Conservation (phyloP, 2,113 vertebrate genomes). For the Ailurus styani region DNA sequence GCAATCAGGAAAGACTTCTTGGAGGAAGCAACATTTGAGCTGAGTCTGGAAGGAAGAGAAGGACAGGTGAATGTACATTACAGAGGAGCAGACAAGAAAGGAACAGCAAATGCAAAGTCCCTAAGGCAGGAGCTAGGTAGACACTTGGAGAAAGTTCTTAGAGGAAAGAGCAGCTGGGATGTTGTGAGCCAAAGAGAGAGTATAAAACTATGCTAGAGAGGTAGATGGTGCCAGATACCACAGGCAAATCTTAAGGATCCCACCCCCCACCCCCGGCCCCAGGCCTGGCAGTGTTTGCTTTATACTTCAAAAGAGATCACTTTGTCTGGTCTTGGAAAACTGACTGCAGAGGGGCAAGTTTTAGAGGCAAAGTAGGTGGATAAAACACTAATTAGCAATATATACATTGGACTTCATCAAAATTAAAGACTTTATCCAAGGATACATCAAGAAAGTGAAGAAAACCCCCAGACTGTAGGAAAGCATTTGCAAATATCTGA, state of each 20-base stretch:
- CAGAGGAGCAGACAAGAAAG: neutral
- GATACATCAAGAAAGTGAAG: neutral
- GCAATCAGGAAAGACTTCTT: neutral
- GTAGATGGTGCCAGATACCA: rapidly evolving
- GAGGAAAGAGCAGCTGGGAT: neutral
- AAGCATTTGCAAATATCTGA: neutral
- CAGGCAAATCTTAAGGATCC: too few species aligned
- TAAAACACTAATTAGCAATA: neutral
- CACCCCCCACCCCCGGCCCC: too few species aligned
- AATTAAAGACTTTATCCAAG: neutral
- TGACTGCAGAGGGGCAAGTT: neutral
- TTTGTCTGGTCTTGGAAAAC: neutral
- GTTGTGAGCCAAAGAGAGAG: neutral
- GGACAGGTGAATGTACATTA: neutral
- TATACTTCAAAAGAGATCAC: neutral
- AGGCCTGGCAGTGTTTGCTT: neutral
- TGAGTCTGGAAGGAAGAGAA: neutral
- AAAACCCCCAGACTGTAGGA: neutral
- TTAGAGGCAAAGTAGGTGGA: neutral
- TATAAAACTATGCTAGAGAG: neutral
- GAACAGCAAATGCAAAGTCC: neutral
- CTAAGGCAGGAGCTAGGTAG: neutral
- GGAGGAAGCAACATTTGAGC: neutral
- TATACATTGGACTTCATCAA: neutral
- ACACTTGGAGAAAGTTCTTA: neutral